These are phyloP conservation scores for Asteroscopus sphinx DNA, from an alignment of 2,888 invertebrate species.

Conservation along the genomic window DNA sequence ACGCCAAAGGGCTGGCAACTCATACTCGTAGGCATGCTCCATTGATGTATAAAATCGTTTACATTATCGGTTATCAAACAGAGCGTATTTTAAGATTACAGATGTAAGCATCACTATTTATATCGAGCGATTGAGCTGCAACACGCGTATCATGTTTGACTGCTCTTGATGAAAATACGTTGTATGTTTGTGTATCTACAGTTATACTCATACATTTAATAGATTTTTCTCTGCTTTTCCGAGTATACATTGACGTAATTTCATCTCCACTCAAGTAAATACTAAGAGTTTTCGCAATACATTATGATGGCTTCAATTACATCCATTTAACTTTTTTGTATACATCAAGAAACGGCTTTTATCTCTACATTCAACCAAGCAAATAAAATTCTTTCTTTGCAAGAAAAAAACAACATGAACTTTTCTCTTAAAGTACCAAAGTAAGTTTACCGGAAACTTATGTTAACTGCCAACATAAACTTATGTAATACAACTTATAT, in stretches of 20 bases:
- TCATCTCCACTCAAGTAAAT: slow-evolving; percentile 20
- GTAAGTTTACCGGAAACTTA: slow-evolving; percentile 48
- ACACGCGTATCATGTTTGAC: slow-evolving; percentile 65
- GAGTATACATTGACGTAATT: slow-evolving; percentile 18
- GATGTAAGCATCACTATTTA: slow-evolving; percentile 70
- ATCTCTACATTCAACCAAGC: slow-evolving; percentile 10
- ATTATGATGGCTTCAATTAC: slow-evolving; percentile 15
- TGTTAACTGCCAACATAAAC: slow-evolving; percentile 38
- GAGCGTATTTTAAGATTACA: slow-evolving; percentile 69
- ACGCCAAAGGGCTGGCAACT: slow-evolving; percentile 60
- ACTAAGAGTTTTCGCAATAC: slow-evolving; percentile 11
- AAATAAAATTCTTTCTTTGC: slow-evolving; percentile 14
- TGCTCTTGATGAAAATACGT: slow-evolving; percentile 63
- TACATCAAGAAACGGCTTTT: slow-evolving; percentile 16
- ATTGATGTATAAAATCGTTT: slow-evolving; percentile 75
- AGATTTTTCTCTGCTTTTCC: slow-evolving; percentile 40
- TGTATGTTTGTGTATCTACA: slow-evolving; percentile 40
- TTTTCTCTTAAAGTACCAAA: slow-evolving; percentile 41
- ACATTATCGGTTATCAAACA: slow-evolving; percentile 75
- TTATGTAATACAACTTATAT: slow-evolving; percentile 34
- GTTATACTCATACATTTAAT: slow-evolving; percentile 25
- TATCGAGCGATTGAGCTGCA: slow-evolving; percentile 66
- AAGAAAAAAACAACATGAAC: slow-evolving; percentile 44
- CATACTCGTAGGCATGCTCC: slow-evolving; percentile 58
- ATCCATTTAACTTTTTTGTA: slow-evolving; percentile 8